These are phyloP conservation scores for Formica aserva DNA, from an alignment of 2,888 invertebrate species.

Conservation along the genomic window DNA sequence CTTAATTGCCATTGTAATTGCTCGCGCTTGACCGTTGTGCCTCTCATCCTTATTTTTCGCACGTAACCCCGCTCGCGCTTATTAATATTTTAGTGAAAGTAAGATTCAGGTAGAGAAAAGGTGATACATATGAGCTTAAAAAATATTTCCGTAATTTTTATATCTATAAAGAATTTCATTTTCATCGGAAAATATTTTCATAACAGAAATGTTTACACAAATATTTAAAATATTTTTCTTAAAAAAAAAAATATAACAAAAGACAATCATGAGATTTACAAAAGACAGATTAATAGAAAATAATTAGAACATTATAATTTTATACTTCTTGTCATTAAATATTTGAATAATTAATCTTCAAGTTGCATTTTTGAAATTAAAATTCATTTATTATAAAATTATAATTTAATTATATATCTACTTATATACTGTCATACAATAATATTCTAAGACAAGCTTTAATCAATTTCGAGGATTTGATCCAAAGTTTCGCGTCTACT, in stretches of 20 bases:
- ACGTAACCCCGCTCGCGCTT: not conserved
- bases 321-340: not conserved
- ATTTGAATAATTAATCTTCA: not conserved
- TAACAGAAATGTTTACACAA: not conserved
- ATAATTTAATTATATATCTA: not conserved
- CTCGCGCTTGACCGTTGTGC: not conserved
- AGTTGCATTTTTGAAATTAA: not conserved
- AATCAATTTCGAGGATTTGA: constrained; percentile 15
- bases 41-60: constrained; percentile 31
- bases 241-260: no score
- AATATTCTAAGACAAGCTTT: not conserved
- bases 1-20: constrained; percentile 48
- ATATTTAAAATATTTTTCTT: not conserved
- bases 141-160: not conserved
- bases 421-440: not conserved
- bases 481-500: not conserved
- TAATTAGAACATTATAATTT: not conserved
- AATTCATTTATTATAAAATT: not conserved
- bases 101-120: not conserved
- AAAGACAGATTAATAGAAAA: no score
- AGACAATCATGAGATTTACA: no score
- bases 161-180: not conserved
- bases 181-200: not conserved
- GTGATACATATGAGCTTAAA: not conserved
- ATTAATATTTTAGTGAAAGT: constrained; percentile 22